Percentiles rank a stretch among this genome's conserved stretches.
Evolutionary conservation across 92 coral and sea anemone species (phyloP).

Genomic region (Virgularia gustaviana): DNA sequence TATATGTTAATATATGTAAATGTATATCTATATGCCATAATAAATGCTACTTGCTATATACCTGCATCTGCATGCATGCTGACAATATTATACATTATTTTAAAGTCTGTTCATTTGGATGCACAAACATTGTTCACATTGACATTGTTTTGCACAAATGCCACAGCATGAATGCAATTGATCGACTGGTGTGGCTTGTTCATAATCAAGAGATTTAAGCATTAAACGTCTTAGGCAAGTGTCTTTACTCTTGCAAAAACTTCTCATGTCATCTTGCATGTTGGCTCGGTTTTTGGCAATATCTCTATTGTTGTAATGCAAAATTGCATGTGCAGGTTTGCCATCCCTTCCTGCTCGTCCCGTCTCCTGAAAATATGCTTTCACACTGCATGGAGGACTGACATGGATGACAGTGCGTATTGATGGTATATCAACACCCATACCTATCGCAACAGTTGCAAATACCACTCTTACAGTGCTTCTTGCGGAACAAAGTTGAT

Average conservation of each 20-base stretch:
- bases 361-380: conserved; percentile 58
- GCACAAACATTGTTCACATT: too few species aligned
- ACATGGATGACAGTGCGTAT: conserved; percentile 50
- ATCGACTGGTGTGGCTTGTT: neutral
- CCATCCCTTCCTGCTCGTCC: conserved; percentile 61
- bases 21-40: too few species aligned
- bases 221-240: too few species aligned
- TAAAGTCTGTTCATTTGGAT: too few species aligned
- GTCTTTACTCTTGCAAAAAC: neutral
- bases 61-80: too few species aligned
- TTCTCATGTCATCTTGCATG: conserved; percentile 1
- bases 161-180: conserved; percentile 3
- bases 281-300: conserved; percentile 31
- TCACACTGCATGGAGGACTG: conserved; percentile 49
- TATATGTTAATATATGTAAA: too few species aligned
- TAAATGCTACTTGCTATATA: too few species aligned
- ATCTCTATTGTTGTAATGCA: too few species aligned
- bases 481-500: conserved; percentile 8
- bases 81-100: too few species aligned
- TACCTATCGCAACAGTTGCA: conserved; percentile 43
- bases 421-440: too few species aligned
- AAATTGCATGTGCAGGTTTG: conserved; percentile 31
- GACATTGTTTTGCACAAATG: conserved; percentile 4
- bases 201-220: conserved; percentile 1
- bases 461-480: conserved; percentile 14